phyloP scores from a whole-genome alignment of 2,888 invertebrate species.

The Choristoneura rosaceana region DNA sequence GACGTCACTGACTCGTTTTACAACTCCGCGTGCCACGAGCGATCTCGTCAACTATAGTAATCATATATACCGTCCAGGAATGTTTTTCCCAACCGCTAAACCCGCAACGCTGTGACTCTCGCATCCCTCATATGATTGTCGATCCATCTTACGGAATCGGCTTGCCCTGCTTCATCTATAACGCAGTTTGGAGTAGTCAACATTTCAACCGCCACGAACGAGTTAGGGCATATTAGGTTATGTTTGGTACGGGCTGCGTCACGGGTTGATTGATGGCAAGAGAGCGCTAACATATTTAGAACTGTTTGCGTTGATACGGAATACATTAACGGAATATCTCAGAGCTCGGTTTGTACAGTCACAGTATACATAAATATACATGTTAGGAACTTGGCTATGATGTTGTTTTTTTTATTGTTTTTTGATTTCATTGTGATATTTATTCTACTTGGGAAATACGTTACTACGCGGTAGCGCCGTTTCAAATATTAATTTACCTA shows the following conservation, averaged over 20 bases:
- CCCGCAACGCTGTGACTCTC: neutral
- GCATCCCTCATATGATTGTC: neutral
- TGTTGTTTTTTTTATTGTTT: too few relatives aligned
- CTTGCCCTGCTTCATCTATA: neutral
- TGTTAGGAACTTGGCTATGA: too few relatives aligned
- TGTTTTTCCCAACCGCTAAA: neutral
- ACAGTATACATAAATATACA: neutral
- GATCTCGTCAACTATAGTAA: too few relatives aligned
- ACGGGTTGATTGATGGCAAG: slow-evolving; percentile 9
- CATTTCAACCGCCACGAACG: neutral
- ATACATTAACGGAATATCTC: slow-evolving; percentile 6
- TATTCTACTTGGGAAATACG: too few relatives aligned
- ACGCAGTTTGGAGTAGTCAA: slow-evolving; percentile 1
- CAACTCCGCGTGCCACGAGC: too few relatives aligned
- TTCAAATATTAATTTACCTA: too few relatives aligned
- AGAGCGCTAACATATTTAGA: slow-evolving; percentile 2
- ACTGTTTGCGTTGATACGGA: slow-evolving; percentile 20
- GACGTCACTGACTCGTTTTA: too few relatives aligned
- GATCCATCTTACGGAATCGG: neutral
- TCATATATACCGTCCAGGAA: neutral
- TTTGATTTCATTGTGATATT: too few relatives aligned
- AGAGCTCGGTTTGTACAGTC: neutral
- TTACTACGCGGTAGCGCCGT: too few relatives aligned
- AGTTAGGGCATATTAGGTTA: neutral
- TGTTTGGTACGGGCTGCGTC: neutral